Conservation (phyloP, 1,140 invertebrate species). For the Arion vulgaris region DNA sequence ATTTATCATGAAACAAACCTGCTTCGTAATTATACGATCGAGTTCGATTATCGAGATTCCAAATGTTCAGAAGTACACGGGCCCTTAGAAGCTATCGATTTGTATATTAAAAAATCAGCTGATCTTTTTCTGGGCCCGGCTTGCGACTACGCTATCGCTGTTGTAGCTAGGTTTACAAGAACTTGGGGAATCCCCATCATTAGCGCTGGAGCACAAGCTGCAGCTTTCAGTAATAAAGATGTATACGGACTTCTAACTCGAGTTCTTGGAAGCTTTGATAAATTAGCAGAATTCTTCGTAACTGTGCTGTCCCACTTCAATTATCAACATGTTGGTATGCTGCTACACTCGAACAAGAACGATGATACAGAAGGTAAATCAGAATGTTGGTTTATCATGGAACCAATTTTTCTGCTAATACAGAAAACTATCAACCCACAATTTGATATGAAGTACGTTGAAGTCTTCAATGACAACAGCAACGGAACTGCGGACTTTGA, state of each 20-base stretch:
- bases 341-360: conserved; percentile 42
- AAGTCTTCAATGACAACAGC: background rate
- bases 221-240: conserved; percentile 78
- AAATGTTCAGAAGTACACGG: conserved; percentile 63
- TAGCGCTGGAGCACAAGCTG: conserved; percentile 87
- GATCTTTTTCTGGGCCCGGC: conserved; percentile 92
- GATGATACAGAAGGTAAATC: conserved; percentile 33
- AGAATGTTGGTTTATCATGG: conserved; percentile 51
- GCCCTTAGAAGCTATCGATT: conserved; percentile 63
- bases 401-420: conserved; percentile 41
- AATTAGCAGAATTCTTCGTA: conserved; percentile 44
- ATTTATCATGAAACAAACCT: conserved; percentile 38
- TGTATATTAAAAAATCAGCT: conserved; percentile 55
- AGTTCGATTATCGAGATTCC: conserved; percentile 53
- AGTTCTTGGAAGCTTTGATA: conserved; percentile 50
- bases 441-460: background rate
- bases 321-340: conserved; percentile 47
- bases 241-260: conserved; percentile 60
- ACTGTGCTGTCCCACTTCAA: conserved; percentile 39
- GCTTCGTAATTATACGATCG: conserved; percentile 46
- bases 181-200: conserved; percentile 90
- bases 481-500: background rate
- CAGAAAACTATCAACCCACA: background rate
- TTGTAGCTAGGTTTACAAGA: conserved; percentile 88
- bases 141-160: conserved; percentile 93